phyloP scores from a whole-genome alignment of 2,113 vertebrate species.

The Sardina pilchardus region DNA sequence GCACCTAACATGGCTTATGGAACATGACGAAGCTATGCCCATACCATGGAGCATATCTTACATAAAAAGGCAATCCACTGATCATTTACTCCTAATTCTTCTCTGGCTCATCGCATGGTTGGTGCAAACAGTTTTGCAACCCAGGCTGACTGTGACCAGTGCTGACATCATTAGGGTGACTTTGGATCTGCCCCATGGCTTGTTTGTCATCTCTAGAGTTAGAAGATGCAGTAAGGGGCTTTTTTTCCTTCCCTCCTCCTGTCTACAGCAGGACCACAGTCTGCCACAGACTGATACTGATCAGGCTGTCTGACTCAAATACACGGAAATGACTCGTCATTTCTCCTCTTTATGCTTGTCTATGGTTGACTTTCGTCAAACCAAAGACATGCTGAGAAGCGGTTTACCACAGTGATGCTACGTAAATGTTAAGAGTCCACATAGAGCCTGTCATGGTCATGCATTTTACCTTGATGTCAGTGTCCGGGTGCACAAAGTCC shows the following conservation, averaged over 20 bases:
- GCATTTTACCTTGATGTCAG: conserved; percentile 83
- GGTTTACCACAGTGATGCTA: not conserved
- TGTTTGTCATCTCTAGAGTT: conserved; percentile 61
- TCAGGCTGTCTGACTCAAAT: not conserved
- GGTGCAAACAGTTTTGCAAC: not conserved
- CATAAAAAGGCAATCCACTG: not conserved
- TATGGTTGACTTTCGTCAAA: not conserved
- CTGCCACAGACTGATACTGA: not conserved
- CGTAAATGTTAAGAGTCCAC: conserved; percentile 40
- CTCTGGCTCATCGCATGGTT: not conserved
- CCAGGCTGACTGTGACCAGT: not conserved
- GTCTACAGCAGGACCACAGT: not conserved
- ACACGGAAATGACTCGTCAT: not conserved
- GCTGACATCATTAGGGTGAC: conserved; percentile 69
- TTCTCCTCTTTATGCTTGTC: not conserved
- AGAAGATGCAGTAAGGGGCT: conserved; percentile 44
- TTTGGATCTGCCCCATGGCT: conserved; percentile 58
- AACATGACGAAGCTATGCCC: not conserved
- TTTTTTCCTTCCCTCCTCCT: no score
- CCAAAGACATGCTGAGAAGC: not conserved
- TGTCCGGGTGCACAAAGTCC: conserved; percentile 76
- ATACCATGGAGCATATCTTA: not conserved
- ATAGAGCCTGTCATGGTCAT: conserved; percentile 26
- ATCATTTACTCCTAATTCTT: not conserved
- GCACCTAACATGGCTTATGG: not conserved